A percentile compares a stretch with the other conserved stretches of the same genome.
Evolutionary conservation across 2,888 invertebrate species (phyloP).

Genomic region (Serripes groenlandicus): DNA sequence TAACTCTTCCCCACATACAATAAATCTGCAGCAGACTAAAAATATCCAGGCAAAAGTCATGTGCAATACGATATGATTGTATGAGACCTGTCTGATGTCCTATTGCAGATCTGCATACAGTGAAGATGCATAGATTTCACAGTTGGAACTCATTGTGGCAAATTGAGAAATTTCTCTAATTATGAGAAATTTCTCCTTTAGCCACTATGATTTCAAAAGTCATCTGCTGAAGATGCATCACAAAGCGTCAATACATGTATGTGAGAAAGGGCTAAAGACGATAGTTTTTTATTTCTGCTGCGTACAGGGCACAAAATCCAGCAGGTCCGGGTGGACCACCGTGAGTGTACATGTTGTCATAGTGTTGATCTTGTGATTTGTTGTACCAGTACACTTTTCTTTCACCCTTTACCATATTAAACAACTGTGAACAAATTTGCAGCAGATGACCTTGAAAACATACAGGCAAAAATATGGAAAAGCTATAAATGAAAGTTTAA

Average conservation of each 20-base stretch:
- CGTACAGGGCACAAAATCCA: slow-evolving; percentile 47
- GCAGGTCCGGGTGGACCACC: slow-evolving; percentile 80
- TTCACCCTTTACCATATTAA: neutral
- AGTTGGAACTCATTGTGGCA: neutral
- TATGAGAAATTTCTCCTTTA: neutral
- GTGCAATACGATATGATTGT: too few species aligned
- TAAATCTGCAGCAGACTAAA: too few species aligned
- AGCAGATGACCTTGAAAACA: too few species aligned
- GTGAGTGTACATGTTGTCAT: slow-evolving; percentile 68
- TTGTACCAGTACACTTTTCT: neutral
- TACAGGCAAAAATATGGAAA: too few species aligned
- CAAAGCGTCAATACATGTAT: neutral
- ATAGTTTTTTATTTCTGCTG: slow-evolving; percentile 8
- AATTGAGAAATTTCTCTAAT: neutral
- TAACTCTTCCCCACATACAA: too few species aligned
- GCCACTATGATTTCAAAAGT: neutral
- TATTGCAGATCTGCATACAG: too few species aligned
- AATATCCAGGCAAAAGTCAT: too few species aligned
- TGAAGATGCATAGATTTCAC: too few species aligned
- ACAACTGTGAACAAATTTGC: too few species aligned
- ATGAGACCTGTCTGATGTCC: too few species aligned
- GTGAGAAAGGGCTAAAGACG: neutral
- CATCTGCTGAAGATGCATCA: neutral
- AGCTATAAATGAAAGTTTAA: too few species aligned
- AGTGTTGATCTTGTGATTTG: neutral